Base-by-base conservation (phyloP, 2,888 invertebrate species). In the Amblyjoppa proteus region DNA sequence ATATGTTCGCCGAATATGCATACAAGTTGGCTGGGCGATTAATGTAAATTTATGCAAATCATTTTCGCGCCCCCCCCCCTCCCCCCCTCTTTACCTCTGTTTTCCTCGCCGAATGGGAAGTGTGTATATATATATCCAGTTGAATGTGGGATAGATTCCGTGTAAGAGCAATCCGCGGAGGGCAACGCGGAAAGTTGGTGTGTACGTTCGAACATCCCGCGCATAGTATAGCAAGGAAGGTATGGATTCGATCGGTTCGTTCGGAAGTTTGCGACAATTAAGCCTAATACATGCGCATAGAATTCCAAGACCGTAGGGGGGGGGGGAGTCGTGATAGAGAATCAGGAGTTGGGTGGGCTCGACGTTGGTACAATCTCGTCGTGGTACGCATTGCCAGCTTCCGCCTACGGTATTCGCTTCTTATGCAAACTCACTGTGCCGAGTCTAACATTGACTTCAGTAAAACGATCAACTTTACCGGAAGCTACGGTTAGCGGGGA, bases 281-380 rank as follows among this genome's bases (percentile, higher is more conserved):
- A 85, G 70, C 58, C 79, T 83, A 83, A 85, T 83, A 82, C 85
- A 85, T 82, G 82, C 78, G 79, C 85, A 82, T 82, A 83, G 70
- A 79, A 85, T 83, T 75, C 83, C 71, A 74, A 71, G 75, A 70
- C 56, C 66, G 3, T 20, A 25, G 5, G 6, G 34, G n/a, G n/a
- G 38, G 16, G 6, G 7, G 38, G 0, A 7, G 7, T 68, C 41
- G 38, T 20, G 41, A 20, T 41, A 38, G 58, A 58, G 28, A 58
- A 58, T 58, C 58, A 3, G 58, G 28, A 58, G 25, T 58, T 28
- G 4, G 58, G 11, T 6, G 61, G 31, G 31, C 9, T 28, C 28
- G 11, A 68, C 9, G 68, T 41, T 16, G 7, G 38, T 58, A 28
- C 56, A 38, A 38, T 73, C 61, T 28, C 58, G 25, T 25, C 28